These are phyloP conservation scores for Caenorhabditis becei DNA, from an alignment of 2,888 invertebrate genomes.

Conservation along the genomic window DNA sequence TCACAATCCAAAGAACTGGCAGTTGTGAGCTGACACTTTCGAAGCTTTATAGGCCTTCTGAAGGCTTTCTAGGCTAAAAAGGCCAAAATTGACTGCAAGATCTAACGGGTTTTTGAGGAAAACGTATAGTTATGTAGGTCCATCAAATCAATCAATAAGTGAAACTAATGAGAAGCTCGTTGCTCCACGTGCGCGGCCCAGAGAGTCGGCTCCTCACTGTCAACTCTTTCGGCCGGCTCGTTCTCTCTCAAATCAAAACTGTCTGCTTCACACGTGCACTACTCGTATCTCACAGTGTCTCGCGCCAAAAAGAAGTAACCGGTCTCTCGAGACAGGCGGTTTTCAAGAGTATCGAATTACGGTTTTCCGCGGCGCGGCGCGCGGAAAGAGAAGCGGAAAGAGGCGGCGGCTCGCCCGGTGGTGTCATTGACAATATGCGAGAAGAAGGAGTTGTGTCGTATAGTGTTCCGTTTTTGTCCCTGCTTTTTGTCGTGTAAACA, in stretches of 20 bases:
- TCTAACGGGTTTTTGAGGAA: too few species aligned
- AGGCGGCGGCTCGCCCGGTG: background rate
- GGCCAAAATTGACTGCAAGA: too few species aligned
- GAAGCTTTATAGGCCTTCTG: too few species aligned
- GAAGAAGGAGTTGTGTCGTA: too few species aligned
- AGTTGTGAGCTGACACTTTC: too few species aligned
- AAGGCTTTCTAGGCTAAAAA: too few species aligned
- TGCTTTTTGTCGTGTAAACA: background rate
- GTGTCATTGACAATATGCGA: conserved; percentile 1
- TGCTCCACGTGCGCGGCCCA: conserved; percentile 4
- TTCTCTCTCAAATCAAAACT: conserved; percentile 41
- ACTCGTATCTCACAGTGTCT: conserved; percentile 16
- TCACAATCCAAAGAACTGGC: too few species aligned
- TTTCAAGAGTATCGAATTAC: conserved; percentile 59
- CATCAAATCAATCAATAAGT: background rate
- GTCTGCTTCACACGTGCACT: conserved; percentile 18
- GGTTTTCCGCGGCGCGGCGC: conserved; percentile 31
- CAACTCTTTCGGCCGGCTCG: conserved; percentile 25
- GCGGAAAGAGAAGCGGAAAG: conserved; percentile 37
- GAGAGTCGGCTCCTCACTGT: conserved; percentile 37
- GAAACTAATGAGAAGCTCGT: too few species aligned
- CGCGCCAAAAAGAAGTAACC: conserved; percentile 29
- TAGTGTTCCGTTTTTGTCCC: too few species aligned
- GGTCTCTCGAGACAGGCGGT: conserved; percentile 42
- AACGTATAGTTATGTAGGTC: too few species aligned